phyloP scores from a whole-genome alignment of 2,888 invertebrate genomes.

The Plutella xylostella region DNA sequence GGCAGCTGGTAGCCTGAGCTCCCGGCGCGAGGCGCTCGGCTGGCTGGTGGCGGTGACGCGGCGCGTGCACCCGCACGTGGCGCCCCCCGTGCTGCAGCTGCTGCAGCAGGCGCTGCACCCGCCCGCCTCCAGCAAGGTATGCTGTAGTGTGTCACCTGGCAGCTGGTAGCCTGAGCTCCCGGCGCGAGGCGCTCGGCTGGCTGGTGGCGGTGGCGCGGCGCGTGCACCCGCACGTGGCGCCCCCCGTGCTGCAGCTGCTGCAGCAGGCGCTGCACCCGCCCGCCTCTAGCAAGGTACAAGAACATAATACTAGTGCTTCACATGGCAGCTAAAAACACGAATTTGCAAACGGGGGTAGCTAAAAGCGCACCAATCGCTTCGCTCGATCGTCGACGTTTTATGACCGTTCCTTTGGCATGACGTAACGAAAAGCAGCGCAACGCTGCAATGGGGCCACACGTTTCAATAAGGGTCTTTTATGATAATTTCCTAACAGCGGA shows the following conservation, averaged over 20 bases:
- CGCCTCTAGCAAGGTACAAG: neutral
- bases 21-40: slow-evolving; percentile 79
- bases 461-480: no score
- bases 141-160: slow-evolving; percentile 79
- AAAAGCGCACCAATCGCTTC: no score
- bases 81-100: slow-evolving; percentile 90
- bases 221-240: slow-evolving; percentile 91
- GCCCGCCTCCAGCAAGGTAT: neutral
- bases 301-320: neutral
- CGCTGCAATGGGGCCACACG: no score
- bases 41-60: slow-evolving; percentile 89
- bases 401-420: no score
- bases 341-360: no score
- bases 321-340: no score
- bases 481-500: no score
- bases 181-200: slow-evolving; percentile 79
- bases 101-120: slow-evolving; percentile 85
- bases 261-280: slow-evolving; percentile 83
- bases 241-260: slow-evolving; percentile 89
- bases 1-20: slow-evolving; percentile 89
- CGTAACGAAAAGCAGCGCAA: no score
- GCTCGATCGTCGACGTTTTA: no score
- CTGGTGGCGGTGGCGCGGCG: slow-evolving; percentile 87
- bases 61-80: slow-evolving; percentile 89
- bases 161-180: slow-evolving; percentile 83